These are phyloP conservation scores for Thymallus thymallus DNA, from an alignment of 2,113 vertebrate species.

Conservation along the genomic window DNA sequence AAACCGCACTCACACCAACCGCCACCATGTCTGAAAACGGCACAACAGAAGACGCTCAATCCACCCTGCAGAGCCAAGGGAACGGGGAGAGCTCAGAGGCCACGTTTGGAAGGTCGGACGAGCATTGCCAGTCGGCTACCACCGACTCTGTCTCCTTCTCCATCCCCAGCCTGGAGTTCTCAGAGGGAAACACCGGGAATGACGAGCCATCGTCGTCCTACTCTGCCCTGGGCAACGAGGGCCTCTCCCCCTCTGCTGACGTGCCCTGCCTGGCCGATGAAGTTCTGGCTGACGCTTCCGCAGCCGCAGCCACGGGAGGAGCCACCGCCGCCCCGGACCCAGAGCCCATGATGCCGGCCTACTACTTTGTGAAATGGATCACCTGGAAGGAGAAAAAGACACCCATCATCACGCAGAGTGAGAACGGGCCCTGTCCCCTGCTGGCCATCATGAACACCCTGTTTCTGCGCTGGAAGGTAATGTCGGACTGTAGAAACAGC, in stretches of 20 bases:
- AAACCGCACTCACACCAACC: conserved; percentile 40
- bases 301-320: not conserved
- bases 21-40: conserved; percentile 36
- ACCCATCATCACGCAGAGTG: conserved; percentile 85
- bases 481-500: not conserved
- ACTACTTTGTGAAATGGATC: conserved; percentile 94
- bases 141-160: conserved; percentile 63
- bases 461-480: conserved; percentile 90
- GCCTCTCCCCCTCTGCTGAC: conserved; percentile 14
- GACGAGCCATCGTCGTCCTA: conserved; percentile 51
- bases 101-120: conserved; percentile 43
- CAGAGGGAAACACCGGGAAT: conserved; percentile 48
- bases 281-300: not conserved
- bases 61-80: no score
- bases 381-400: conserved; percentile 89
- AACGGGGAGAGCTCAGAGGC: conserved; percentile 49
- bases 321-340: conserved; percentile 1
- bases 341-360: conserved; percentile 56
- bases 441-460: conserved; percentile 93
- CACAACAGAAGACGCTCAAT: conserved; percentile 6
- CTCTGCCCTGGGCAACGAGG: conserved; percentile 42
- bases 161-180: conserved; percentile 67
- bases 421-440: conserved; percentile 92
- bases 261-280: not conserved
- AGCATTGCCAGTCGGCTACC: conserved; percentile 49